Percentiles rank a stretch among this genome's conserved stretches.
These are phyloP conservation scores for Icerya purchasi DNA, from an alignment of 2,888 invertebrate species.

Conservation along the genomic window DNA sequence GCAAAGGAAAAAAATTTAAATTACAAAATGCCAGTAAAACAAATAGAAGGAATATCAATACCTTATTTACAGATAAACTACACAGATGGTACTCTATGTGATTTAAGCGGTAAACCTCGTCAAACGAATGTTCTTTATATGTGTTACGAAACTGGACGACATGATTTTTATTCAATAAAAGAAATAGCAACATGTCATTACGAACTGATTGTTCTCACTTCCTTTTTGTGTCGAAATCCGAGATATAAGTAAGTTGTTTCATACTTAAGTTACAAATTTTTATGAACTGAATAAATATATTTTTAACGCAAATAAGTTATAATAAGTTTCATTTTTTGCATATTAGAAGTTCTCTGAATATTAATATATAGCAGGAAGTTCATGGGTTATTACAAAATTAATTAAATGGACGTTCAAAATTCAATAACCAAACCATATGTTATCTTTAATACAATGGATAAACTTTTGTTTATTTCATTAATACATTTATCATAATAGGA, in stretches of 20 bases:
- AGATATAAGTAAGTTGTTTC: slow-evolving; percentile 43
- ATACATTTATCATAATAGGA: no score
- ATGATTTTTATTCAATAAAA: slow-evolving; percentile 79
- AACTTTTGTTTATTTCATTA: no score
- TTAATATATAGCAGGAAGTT: no score
- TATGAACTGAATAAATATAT: no score
- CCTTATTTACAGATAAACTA: slow-evolving; percentile 75
- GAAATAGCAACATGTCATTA: slow-evolving; percentile 88
- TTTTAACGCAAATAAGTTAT: no score
- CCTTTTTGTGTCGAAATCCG: slow-evolving; percentile 70
- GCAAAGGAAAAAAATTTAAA: slow-evolving; percentile 9
- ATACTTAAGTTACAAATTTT: no score
- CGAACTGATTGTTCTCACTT: slow-evolving; percentile 72
- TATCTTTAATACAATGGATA: no score
- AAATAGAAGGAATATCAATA: slow-evolving; percentile 68
- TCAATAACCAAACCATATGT: no score
- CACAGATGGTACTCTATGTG: slow-evolving; percentile 77
- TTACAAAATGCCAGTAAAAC: slow-evolving; percentile 22
- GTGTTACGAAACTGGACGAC: slow-evolving; percentile 69
- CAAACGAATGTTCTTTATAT: slow-evolving; percentile 65
- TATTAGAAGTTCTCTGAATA: no score
- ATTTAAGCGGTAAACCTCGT: slow-evolving; percentile 66
- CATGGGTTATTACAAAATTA: no score
- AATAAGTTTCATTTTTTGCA: no score
- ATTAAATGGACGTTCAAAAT: no score